Evolutionary conservation across 1,140 invertebrate species (phyloP), one percentile per base, ranked within the genome.

Genomic region (Formica selysi): DNA sequence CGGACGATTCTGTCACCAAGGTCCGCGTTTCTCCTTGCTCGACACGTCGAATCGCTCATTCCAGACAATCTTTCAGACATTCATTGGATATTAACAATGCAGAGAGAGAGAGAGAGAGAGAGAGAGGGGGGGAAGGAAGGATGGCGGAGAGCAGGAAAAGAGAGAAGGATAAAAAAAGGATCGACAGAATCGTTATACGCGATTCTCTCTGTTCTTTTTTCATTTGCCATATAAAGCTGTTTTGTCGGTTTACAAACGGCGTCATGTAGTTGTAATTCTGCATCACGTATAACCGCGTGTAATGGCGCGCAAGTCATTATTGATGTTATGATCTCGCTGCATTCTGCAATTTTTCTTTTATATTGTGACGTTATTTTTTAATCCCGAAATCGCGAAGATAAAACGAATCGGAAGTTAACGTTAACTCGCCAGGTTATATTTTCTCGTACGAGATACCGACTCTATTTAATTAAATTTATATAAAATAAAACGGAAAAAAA

Each of bases 201-300:
- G 44, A 54, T 38, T 68, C 11, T 57, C 16, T 10, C 16, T 41
- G 41, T 11, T 48, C 6, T 32, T n/a, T 64, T 67, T 67, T 11
- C 41, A 51, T 51, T 78, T 13, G 11, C 11, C 19, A 65, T 51
- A 19, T 65, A 48, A 78, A 51, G 19, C 6, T 13, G 7, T 0
- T 36, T 38, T 13, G 6, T n/a, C 16, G 16, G 29, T n/a, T 70
- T 70, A 26, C 10, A 7, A 5, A 29, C 44, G 16, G 0, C 5
- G 1, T 22, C 3, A 16, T 10, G 41, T 22, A 76, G n/a, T 59
- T 59, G 11, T 74, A 73, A 88, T 86, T 74, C 67, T 22, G 10
- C 51, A 19, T 88, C 83, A 73, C 81, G 48, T 36, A n/a, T 86
- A 13, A 26, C n/a, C 6, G 13, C 51, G 5, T 59, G 51, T 74